Conservation (phyloP, 2,888 invertebrate genomes). For the Polyommatus iphigenia region DNA sequence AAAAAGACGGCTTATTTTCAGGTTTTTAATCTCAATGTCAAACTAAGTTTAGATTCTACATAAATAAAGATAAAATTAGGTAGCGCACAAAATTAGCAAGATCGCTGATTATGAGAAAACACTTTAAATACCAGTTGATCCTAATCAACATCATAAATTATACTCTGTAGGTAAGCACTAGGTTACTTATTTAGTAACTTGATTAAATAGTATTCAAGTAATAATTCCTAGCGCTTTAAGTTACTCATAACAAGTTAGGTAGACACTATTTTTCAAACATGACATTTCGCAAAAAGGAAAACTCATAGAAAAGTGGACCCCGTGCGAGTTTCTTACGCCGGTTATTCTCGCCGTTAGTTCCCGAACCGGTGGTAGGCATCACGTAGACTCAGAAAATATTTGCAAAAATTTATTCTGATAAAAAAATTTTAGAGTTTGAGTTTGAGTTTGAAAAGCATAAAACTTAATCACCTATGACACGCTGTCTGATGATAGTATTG, state of each 20-base stretch:
- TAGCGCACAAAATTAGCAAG: neutral
- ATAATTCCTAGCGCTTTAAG: neutral
- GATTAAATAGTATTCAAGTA: neutral
- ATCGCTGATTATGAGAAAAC: neutral
- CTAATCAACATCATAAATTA: conserved; percentile 8
- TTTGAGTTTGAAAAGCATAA: no score
- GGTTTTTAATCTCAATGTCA: neutral
- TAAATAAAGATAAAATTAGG: neutral
- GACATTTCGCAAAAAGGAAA: neutral
- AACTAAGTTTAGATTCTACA: neutral
- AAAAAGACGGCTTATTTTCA: conserved; percentile 5
- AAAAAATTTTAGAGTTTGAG: no score
- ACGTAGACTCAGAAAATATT: no score
- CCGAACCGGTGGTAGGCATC: no score
- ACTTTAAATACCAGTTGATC: conserved; percentile 3
- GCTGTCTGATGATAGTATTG: no score
- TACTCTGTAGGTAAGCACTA: neutral
- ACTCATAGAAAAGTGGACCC: no score
- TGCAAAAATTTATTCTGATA: no score
- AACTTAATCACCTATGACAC: no score
- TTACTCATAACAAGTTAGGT: neutral
- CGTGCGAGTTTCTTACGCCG: no score
- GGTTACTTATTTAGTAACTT: neutral
- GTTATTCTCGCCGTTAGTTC: no score
- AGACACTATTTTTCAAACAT: neutral